Conservation (phyloP, 2,113 vertebrate genomes). For the Gasterosteus aculeatus region DNA sequence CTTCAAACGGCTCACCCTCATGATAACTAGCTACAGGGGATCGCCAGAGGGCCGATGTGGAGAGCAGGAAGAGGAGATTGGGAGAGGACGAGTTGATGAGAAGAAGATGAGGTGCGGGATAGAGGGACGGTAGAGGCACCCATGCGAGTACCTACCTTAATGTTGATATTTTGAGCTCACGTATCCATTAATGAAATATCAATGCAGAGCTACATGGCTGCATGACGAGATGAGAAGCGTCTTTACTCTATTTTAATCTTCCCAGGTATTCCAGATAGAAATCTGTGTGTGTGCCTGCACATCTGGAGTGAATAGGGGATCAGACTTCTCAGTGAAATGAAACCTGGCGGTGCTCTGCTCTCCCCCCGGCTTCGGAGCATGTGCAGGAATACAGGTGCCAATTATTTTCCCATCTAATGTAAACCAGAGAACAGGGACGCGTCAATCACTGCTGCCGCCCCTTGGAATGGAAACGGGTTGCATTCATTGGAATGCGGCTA, state of each 20-base stretch:
- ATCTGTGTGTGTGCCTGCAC: constrained; percentile 48
- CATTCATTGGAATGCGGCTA: constrained; percentile 52
- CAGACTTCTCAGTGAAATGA: constrained; percentile 57
- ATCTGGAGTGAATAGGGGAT: constrained; percentile 71
- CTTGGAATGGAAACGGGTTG: constrained; percentile 69
- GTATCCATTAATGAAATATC: constrained; percentile 44
- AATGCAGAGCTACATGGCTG: constrained; percentile 10
- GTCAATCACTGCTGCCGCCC: constrained; percentile 65
- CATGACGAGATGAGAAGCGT: constrained; percentile 32
- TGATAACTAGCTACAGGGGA: constrained; percentile 57
- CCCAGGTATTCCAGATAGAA: constrained; percentile 44
- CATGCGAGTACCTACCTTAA: constrained; percentile 10
- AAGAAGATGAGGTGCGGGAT: constrained; percentile 46
- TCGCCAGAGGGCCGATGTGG: constrained; percentile 46
- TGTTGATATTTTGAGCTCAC: constrained; percentile 47
- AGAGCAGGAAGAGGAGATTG: constrained; percentile 34
- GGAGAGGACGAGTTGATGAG: constrained; percentile 35
- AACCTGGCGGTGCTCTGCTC: constrained; percentile 46
- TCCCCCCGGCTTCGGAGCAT: constrained; percentile 50
- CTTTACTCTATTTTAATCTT: constrained; percentile 52
- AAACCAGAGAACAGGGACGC: constrained; percentile 71
- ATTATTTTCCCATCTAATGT: constrained; percentile 76
- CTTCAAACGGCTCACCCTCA: constrained; percentile 57
- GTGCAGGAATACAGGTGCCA: constrained; percentile 67
- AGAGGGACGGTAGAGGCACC: constrained; percentile 18